phyloP scores from a whole-genome alignment of 2,113 vertebrate species.

The Apteryx mantelli region DNA sequence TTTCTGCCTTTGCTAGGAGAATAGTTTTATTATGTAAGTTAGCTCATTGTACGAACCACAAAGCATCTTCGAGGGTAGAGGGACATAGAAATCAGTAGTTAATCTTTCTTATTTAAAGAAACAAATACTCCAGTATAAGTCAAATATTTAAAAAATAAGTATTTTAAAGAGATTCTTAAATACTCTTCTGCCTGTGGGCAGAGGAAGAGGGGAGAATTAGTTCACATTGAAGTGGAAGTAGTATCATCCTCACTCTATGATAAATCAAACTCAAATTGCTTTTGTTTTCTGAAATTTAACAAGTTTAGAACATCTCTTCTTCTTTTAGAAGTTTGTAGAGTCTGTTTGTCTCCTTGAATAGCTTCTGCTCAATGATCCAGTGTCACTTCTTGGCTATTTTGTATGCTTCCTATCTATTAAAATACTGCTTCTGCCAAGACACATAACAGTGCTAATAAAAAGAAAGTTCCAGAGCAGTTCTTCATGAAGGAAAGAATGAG shows the following conservation, averaged over 20 bases:
- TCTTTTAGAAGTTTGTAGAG: not conserved
- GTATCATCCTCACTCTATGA: not conserved
- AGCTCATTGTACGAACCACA: not conserved
- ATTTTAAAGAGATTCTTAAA: not conserved
- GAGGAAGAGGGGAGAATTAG: not conserved
- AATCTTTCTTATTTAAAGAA: not conserved
- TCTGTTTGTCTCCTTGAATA: not conserved
- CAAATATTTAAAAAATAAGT: not conserved
- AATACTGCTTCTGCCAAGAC: not conserved
- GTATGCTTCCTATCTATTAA: not conserved
- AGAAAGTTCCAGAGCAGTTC: not conserved
- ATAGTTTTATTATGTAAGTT: not conserved
- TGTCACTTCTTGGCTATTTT: not conserved
- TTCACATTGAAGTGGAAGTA: not conserved
- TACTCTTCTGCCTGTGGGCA: accelerated
- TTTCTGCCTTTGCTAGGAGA: not conserved
- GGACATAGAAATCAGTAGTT: not conserved
- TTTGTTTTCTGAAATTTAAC: not conserved
- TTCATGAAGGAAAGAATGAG: not conserved
- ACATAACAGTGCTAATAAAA: not conserved
- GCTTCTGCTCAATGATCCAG: not conserved
- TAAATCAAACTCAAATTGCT: not conserved
- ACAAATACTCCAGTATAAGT: not conserved
- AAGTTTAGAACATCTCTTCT: not conserved
- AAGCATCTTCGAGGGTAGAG: not conserved